Conservation (phyloP, 2,888 invertebrate genomes). For the Cantharis nigra region DNA sequence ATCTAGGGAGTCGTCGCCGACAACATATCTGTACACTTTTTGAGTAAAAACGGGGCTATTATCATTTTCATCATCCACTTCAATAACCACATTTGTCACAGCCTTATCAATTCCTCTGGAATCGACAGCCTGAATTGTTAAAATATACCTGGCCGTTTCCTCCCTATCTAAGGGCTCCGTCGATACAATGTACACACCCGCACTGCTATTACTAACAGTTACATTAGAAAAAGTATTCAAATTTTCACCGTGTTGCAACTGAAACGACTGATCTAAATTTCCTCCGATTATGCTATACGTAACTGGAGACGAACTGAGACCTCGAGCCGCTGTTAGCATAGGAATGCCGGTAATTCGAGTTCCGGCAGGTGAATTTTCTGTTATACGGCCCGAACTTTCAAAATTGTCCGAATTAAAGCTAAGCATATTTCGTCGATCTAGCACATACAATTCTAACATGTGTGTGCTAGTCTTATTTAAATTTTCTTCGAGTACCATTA, state of each 20-base stretch:
- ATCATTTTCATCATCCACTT: constrained; percentile 87
- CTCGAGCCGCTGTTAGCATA: constrained; percentile 71
- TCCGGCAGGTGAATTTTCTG: constrained; percentile 77
- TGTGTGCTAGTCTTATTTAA: constrained; percentile 81
- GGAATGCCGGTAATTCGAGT: constrained; percentile 74
- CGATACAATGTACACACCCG: constrained; percentile 77
- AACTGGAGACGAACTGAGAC: constrained; percentile 68
- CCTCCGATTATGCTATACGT: constrained; percentile 81
- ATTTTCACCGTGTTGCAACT: constrained; percentile 66
- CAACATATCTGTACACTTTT: constrained; percentile 76
- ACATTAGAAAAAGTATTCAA: constrained; percentile 56
- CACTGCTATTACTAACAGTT: constrained; percentile 57
- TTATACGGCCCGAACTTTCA: constrained; percentile 70
- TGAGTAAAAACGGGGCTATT: constrained; percentile 86
- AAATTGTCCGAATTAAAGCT: constrained; percentile 71
- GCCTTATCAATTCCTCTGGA: constrained; percentile 80
- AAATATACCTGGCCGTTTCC: constrained; percentile 68
- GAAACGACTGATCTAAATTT: constrained; percentile 75
- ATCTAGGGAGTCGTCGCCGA: constrained; percentile 65
- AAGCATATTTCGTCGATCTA: constrained; percentile 82
- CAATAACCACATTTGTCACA: constrained; percentile 75
- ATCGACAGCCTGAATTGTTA: constrained; percentile 82
- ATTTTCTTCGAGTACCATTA: constrained; percentile 80
- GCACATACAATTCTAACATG: constrained; percentile 78
- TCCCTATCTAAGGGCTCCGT: constrained; percentile 81